phyloP scores from a whole-genome alignment of 2,113 vertebrate species.

The Atrichornis clamosus region DNA sequence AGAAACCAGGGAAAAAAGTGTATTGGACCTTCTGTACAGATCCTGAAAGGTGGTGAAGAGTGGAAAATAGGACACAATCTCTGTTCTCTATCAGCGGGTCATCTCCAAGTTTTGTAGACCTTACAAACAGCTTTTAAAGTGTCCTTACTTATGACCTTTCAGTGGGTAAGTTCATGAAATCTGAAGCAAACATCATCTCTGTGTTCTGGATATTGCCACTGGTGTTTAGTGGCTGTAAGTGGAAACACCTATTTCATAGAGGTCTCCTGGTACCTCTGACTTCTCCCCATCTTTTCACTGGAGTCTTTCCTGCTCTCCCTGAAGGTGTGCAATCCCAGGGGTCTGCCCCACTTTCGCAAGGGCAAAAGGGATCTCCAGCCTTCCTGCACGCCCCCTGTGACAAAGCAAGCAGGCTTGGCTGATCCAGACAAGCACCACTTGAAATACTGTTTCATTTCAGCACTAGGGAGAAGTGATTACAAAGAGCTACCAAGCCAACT shows the following conservation, averaged over 20 bases:
- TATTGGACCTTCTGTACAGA: background rate
- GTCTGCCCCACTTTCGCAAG: background rate
- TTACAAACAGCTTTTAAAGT: background rate
- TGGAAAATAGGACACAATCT: background rate
- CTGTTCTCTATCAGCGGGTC: background rate
- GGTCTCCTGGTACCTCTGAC: background rate
- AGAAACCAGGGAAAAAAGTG: background rate
- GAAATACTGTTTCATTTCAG: slow-evolving; percentile 1
- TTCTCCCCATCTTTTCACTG: background rate
- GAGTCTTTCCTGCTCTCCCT: background rate
- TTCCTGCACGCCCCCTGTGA: background rate
- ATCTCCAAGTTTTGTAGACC: background rate
- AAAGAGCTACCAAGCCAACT: background rate
- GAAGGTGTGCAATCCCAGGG: background rate
- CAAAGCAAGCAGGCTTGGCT: background rate
- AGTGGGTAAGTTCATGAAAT: background rate
- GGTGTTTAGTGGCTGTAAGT: background rate
- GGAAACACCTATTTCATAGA: background rate
- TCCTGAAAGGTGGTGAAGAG: background rate
- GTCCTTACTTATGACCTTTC: background rate
- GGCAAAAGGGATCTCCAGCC: background rate
- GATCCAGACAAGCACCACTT: background rate
- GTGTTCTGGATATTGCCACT: background rate
- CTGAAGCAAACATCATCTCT: background rate
- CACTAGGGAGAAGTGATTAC: background rate